Conservation (phyloP, 1,140 invertebrate genomes). For the Bombus haemorrhoidalis region DNA sequence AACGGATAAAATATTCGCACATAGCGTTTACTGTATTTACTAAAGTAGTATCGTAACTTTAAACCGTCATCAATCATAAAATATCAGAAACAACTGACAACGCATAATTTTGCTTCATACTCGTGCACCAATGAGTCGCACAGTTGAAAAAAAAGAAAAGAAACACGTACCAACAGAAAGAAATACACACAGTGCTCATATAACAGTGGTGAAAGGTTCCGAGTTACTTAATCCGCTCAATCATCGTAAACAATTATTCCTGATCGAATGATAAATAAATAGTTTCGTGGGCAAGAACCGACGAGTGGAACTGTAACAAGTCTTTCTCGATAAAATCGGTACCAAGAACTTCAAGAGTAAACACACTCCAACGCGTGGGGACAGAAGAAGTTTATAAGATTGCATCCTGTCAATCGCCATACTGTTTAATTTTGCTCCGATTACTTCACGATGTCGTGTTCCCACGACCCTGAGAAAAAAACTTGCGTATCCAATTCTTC, state of each 20-base stretch:
- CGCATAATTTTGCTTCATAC: background rate
- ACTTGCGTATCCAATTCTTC: too few species aligned
- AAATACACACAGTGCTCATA: background rate
- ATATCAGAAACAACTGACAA: background rate
- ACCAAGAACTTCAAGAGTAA: slow-evolving; percentile 21
- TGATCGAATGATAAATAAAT: slow-evolving; percentile 35
- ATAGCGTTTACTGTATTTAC: background rate
- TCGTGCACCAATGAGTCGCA: background rate
- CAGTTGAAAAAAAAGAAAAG: background rate
- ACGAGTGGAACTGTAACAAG: background rate
- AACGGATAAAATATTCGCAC: too few species aligned
- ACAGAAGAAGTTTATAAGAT: background rate
- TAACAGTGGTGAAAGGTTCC: background rate
- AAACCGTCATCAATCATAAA: slow-evolving; percentile 24
- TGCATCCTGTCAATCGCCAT: slow-evolving; percentile 5
- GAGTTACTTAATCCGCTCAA: background rate
- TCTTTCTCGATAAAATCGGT: slow-evolving; percentile 29
- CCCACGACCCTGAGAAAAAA: too few species aligned
- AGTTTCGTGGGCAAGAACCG: slow-evolving; percentile 4
- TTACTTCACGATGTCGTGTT: too few species aligned
- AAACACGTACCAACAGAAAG: too few species aligned
- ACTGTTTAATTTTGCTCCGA: background rate
- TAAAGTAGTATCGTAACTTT: background rate
- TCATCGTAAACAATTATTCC: slow-evolving; percentile 19
- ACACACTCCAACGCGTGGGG: background rate